phyloP scores from a whole-genome alignment of 2,888 invertebrate species.

The Eubasilissa splendida region DNA sequence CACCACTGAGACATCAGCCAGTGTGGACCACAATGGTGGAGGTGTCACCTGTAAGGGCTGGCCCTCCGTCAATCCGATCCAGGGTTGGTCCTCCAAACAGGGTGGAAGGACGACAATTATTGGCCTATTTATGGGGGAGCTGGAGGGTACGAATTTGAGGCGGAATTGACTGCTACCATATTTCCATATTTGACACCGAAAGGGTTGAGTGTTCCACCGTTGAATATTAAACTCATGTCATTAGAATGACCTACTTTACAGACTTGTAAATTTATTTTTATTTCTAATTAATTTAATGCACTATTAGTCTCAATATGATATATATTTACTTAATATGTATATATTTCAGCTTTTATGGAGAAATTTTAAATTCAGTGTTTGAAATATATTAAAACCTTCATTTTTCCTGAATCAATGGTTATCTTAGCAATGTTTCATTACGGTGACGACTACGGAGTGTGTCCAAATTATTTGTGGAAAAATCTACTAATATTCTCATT shows the following conservation, averaged over 20 bases:
- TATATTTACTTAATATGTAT: too few species aligned
- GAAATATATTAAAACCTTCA: too few species aligned
- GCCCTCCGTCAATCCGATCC: conserved; percentile 33
- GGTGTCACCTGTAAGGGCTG: conserved; percentile 33
- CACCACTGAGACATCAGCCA: conserved; percentile 24
- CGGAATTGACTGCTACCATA: conserved; percentile 8
- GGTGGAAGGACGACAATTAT: conserved; percentile 29
- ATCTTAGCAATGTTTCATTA: too few species aligned
- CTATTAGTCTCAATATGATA: too few species aligned
- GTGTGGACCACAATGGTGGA: conserved; percentile 16
- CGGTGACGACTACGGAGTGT: too few species aligned
- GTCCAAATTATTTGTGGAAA: too few species aligned
- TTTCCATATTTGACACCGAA: conserved; percentile 25
- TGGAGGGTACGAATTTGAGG: neutral
- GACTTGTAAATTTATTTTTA: neutral
- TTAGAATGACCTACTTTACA: neutral
- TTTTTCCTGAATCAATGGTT: too few species aligned
- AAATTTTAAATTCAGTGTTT: too few species aligned
- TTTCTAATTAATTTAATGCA: neutral
- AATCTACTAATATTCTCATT: too few species aligned
- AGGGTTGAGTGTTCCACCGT: conserved; percentile 17
- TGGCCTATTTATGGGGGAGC: conserved; percentile 7
- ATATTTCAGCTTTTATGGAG: too few species aligned
- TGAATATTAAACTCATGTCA: conserved; percentile 27
- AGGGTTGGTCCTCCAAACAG: neutral